Percentiles rank a stretch among this genome's conserved stretches.
phyloP scores from a whole-genome alignment of 1,140 invertebrate species.

The Drosophila bocqueti region DNA sequence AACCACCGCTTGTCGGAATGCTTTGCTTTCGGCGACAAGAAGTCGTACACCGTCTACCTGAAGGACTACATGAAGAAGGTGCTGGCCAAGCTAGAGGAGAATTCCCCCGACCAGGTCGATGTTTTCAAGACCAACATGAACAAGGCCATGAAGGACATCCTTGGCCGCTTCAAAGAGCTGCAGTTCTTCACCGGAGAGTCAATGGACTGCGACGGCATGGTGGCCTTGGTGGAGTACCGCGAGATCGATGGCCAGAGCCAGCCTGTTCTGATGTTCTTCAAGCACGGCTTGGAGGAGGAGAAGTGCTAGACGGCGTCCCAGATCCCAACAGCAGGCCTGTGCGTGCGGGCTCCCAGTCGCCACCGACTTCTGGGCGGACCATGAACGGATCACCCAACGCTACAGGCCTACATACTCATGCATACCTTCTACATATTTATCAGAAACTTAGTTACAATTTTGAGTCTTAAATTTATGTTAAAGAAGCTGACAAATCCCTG shows the following conservation, averaged over 20 bases:
- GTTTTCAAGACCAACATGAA: constrained; percentile 97
- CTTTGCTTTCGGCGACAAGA: constrained; percentile 94
- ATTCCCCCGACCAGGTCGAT: constrained; percentile 92
- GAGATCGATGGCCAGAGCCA: constrained; percentile 93
- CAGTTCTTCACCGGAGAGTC: constrained; percentile 98
- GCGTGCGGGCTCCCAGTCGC: constrained; percentile 10
- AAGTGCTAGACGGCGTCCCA: constrained; percentile 90
- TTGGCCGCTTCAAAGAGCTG: constrained; percentile 95
- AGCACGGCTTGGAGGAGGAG: constrained; percentile 97
- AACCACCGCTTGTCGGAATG: constrained; percentile 96
- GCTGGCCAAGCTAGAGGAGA: constrained; percentile 92
- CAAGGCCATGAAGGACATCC: constrained; percentile 97
- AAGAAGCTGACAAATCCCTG: constrained; percentile 42
- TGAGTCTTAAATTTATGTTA: constrained; percentile 69
- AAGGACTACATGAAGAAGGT: constrained; percentile 99
- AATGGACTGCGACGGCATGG: constrained; percentile 96
- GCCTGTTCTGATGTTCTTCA: constrained; percentile 97
- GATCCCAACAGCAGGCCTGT: constrained; percentile 8
- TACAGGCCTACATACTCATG: constrained; percentile 65
- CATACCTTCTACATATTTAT: constrained; percentile 63
- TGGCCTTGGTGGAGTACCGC: constrained; percentile 97
- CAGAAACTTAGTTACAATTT: constrained; percentile 62
- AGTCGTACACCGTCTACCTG: constrained; percentile 95
- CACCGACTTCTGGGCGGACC: constrained; percentile 5
- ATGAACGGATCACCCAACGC: constrained; percentile 18